Evolutionary conservation across 2,888 invertebrate genomes (phyloP), one percentile per base, ranked within the genome.

Genomic region (Sipunculus nudus): DNA sequence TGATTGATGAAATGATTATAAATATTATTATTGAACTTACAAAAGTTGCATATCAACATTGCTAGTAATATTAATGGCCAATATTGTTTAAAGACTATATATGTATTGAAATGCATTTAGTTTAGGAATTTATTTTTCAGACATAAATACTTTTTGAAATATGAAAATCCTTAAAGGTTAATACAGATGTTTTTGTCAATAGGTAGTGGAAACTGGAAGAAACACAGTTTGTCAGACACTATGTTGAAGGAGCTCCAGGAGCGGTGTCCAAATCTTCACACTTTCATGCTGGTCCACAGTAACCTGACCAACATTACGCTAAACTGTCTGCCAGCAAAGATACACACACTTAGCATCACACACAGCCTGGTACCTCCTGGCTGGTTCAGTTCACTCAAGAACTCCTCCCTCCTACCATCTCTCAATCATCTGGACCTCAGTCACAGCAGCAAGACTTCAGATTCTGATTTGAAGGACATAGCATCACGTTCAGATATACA

Each of bases 221-320:
- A 70, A 40, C 61, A 67, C 8, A 68, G 75, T 8, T 26, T 79
- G 10, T 76, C 78, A 19, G 69, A 76, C 63, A 73, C 77, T 5
- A 73, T 78, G 70, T 55, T 79, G 31, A 65, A 71, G 5, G 78
- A 78, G 41, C 67, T 79, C 6, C 45, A 62, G n/a, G 67, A 68
- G 19, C 59, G 75, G 16, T 79, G 79, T 65, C 78, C 79, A 23
- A 74, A 74, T 41, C 63, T 79, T 26, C 23, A 28, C 26, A 67
- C 67, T 16, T 55, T 79, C 28, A 63, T 72, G 41, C 50, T 78
- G 4, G 55, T 62, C 1, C 53, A 62, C 8, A 69, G 71, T 19
- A 60, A 60, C 31, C 35, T 60, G 32, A 50, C 49, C 25, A 16
- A 31, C 2, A 46, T 57, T 8, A 19, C 29, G 1, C 25, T 49